A percentile compares a stretch with the other conserved stretches of the same genome.
phyloP scores from a whole-genome alignment of 2,113 vertebrate genomes.

The Syngnathoides biaculeatus region DNA sequence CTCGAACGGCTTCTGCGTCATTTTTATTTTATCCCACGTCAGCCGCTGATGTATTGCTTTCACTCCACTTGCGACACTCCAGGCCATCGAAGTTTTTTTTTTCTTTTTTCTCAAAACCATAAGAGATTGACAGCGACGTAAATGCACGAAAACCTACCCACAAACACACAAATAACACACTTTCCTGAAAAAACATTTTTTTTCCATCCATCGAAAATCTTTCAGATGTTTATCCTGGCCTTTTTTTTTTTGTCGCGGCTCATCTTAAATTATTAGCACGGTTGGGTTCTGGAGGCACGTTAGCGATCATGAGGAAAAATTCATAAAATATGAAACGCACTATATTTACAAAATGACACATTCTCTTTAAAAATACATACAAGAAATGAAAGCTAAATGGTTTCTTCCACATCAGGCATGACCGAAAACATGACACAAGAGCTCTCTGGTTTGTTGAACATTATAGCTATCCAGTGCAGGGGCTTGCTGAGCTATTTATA shows the following conservation, averaged over 20 bases:
- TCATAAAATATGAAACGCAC: conserved; percentile 27
- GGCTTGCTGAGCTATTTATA: neutral
- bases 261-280: neutral
- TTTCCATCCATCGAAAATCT: neutral
- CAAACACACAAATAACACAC: neutral
- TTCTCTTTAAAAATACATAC: neutral
- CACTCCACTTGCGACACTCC: conserved; percentile 31
- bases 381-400: neutral
- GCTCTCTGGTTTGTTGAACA: neutral
- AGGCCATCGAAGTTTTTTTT: conserved; percentile 34
- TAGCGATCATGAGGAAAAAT: conserved; percentile 8
- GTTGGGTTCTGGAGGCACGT: neutral
- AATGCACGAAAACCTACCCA: too few relatives aligned
- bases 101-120: conserved; percentile 38
- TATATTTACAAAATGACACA: conserved; percentile 3
- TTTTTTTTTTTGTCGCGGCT: neutral
- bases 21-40: conserved; percentile 47
- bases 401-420: neutral
- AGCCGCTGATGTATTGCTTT: conserved; percentile 46
- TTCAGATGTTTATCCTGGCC: neutral
- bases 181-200: neutral
- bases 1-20: conserved; percentile 36
- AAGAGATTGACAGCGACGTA: conserved; percentile 31
- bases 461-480: conserved; percentile 10
- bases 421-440: neutral